Conservation (phyloP, 2,888 invertebrate species). For the Drosophila pseudotalamancana region DNA sequence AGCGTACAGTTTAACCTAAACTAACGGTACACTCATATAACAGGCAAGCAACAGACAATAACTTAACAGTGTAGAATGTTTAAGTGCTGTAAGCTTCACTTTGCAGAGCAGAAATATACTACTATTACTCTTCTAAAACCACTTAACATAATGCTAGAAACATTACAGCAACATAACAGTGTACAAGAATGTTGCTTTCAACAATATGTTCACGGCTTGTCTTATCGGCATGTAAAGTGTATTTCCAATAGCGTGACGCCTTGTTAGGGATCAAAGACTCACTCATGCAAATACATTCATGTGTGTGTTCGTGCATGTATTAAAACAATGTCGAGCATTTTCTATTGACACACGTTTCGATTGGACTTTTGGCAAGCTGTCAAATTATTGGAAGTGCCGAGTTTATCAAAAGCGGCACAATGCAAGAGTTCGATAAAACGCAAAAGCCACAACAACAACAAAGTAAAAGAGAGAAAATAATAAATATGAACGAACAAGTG, state of each 20-base stretch:
- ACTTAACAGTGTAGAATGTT: too few species aligned
- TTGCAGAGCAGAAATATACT: too few species aligned
- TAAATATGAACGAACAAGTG: constrained; percentile 6
- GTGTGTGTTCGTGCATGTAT: not conserved
- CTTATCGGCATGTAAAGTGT: not conserved
- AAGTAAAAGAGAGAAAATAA: constrained; percentile 9
- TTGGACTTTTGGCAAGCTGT: constrained; percentile 34
- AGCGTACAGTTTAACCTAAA: too few species aligned
- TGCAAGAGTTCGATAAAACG: constrained; percentile 13
- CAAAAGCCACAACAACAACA: constrained; percentile 12
- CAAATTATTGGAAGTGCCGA: constrained; percentile 23
- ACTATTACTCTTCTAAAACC: too few species aligned
- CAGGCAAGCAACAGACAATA: not conserved
- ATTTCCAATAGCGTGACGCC: not conserved
- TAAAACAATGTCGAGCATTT: constrained; percentile 1
- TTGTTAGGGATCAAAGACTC: constrained; percentile 1
- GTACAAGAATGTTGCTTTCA: not conserved
- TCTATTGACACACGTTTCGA: constrained; percentile 15
- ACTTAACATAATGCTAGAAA: too few species aligned
- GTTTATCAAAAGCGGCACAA: constrained; percentile 10
- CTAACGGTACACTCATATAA: too few species aligned
- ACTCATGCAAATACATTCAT: not conserved
- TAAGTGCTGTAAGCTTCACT: too few species aligned
- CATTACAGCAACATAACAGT: too few species aligned
- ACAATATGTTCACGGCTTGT: not conserved